Percentiles rank a stretch among this genome's conserved stretches.
Conservation (phyloP, 2,113 vertebrate genomes). For the Electrona antarctica region DNA sequence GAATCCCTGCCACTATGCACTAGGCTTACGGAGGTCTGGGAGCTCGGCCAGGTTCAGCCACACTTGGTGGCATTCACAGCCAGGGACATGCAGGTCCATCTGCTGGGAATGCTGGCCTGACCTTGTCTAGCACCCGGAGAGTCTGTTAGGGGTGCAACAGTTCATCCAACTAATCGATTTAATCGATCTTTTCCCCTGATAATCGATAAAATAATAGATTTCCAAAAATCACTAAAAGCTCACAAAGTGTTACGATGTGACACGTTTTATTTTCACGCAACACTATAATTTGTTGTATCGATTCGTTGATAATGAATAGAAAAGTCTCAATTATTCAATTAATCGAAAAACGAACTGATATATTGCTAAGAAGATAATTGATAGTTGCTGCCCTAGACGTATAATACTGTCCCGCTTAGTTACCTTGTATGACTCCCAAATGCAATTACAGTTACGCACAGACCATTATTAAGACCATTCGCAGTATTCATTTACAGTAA, state of each 20-base stretch:
- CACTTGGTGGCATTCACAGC: slow-evolving; percentile 20
- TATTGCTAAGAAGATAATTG: no score
- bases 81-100: slow-evolving; percentile 24
- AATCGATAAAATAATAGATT: no score
- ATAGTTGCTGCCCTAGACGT: background rate
- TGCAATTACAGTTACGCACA: background rate
- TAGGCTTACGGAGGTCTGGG: slow-evolving; percentile 67
- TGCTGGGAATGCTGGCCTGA: slow-evolving; percentile 19
- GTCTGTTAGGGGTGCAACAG: background rate
- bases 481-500: background rate
- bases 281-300: no score
- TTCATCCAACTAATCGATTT: no score
- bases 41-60: slow-evolving; percentile 52
- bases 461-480: background rate
- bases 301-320: no score
- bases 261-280: no score
- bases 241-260: no score
- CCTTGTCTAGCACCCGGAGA: slow-evolving; percentile 11
- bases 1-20: slow-evolving; percentile 61
- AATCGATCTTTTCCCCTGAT: no score
- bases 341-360: no score
- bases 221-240: no score
- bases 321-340: no score
- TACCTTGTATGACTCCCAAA: background rate
- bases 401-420: slow-evolving; percentile 11